phyloP scores from a whole-genome alignment of 1,140 invertebrate genomes.

The Plectus sambesii region DNA sequence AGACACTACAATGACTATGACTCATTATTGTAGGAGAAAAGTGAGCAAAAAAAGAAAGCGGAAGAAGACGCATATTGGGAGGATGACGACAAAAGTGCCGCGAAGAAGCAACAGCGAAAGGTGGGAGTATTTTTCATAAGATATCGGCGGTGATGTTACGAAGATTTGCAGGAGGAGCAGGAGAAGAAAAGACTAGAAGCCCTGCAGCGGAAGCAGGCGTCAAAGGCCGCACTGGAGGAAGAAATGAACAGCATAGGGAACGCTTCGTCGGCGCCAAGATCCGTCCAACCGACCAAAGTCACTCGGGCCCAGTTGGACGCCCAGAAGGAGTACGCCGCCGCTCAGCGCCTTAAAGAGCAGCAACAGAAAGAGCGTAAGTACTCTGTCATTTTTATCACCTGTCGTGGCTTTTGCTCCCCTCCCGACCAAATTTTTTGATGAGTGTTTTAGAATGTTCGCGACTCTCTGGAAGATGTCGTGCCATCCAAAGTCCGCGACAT shows the following conservation, averaged over 20 bases:
- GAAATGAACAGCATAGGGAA: conserved; percentile 71
- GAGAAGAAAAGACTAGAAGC: conserved; percentile 74
- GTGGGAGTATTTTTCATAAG: no score
- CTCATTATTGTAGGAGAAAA: no score
- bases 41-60: conserved; percentile 57
- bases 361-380: conserved; percentile 22
- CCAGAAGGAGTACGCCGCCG: conserved; percentile 16
- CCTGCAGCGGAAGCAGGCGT: conserved; percentile 73
- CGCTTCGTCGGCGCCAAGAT: conserved; percentile 50
- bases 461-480: no score
- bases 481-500: no score
- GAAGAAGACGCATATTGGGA: conserved; percentile 77
- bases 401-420: no score
- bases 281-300: conserved; percentile 61
- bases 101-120: conserved; percentile 79
- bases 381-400: no score
- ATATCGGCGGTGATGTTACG: conserved; percentile 9
- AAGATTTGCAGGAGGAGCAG: conserved; percentile 62
- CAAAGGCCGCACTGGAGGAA: conserved; percentile 70
- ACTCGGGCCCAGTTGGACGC: conserved; percentile 52
- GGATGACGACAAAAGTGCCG: conserved; percentile 79
- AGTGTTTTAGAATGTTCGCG: no score
- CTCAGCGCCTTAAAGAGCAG: conserved; percentile 20
- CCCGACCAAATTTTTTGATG: no score
- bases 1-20: no score